These are phyloP conservation scores for Epizoanthus stellaris DNA, from an alignment of 92 coral and sea anemone species.

Conservation along the genomic window DNA sequence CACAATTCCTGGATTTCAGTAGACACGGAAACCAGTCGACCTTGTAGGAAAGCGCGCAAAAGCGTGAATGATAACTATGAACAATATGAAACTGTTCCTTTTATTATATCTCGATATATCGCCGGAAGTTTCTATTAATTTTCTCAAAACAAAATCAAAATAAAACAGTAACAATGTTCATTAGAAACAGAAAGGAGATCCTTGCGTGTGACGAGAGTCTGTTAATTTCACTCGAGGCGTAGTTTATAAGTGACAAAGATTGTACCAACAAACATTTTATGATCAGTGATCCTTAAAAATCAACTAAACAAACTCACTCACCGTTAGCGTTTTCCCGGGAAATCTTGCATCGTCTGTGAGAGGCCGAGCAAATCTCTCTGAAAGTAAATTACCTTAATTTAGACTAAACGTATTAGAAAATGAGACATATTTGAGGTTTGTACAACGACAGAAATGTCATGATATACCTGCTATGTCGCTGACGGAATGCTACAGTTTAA, in stretches of 20 bases:
- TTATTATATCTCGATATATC: background rate
- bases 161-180: background rate
- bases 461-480: conserved; percentile 10
- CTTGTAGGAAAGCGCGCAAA: conserved; percentile 3
- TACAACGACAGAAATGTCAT: conserved; percentile 12
- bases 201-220: background rate
- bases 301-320: conserved; percentile 14
- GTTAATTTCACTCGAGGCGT: background rate
- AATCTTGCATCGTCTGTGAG: background rate
- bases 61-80: background rate
- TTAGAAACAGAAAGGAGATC: background rate
- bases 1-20: background rate
- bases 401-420: conserved; percentile 1
- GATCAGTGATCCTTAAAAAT: conserved; percentile 10
- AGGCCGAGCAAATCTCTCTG: conserved; percentile 12
- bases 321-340: conserved; percentile 19
- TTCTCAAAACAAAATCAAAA: background rate
- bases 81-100: background rate
- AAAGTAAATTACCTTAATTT: background rate
- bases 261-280: background rate
- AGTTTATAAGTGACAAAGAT: background rate
- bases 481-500: conserved; percentile 3
- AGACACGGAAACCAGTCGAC: background rate
- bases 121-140: background rate
- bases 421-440: conserved; percentile 14